Evolutionary conservation across 1,140 invertebrate species (phyloP), one percentile per base, ranked within the genome.

Genomic region (Metopolophium dirhodum): DNA sequence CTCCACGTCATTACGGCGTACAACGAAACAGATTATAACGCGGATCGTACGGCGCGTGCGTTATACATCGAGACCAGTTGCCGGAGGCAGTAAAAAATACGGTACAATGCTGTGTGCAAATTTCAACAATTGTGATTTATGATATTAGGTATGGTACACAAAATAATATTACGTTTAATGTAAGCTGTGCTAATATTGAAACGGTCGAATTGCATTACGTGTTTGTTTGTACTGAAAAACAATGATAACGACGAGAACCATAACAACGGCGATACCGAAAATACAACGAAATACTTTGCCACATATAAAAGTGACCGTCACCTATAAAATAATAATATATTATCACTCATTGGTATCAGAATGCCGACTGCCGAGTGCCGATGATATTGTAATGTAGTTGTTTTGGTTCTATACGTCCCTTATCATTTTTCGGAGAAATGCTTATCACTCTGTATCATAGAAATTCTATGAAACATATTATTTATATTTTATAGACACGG

Each of bases 1-100:
- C 41, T 45, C 37, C 83, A 85, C 83, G 83, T 85, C 83, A 85
- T 85, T 85, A 85, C 83, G 83, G 23, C 9, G 83, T 26, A 45
- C 37, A 23, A 45, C 83, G 22, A 26, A 45, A 23, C 61, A 18
- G 6, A 9, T 77, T 77, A 77, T 0, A 77, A n/a, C 41, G 83
- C 35, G 7, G 83, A 41, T 26, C 2, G 41, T 45, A 11, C 35
- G 41, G 41, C 37, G 83, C 37, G 83, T 85, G 82, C 82, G 82
- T 68, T 11, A n/a, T 9, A n/a, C 61, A 68, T 68, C 30, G 61
- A 68, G 1, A 68, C 61, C 61, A n/a, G 61, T 68, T 18, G 61
- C 30, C 61, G 30, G 61, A 18, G 30, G n/a, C 61, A 2, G 6
- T 77, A 18, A n/a, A 77, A 77, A n/a, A 77, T 77, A 7, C 14